These are phyloP conservation scores for Corythornis madagascariensis DNA, from an alignment of 2,113 vertebrate species.

Conservation along the genomic window DNA sequence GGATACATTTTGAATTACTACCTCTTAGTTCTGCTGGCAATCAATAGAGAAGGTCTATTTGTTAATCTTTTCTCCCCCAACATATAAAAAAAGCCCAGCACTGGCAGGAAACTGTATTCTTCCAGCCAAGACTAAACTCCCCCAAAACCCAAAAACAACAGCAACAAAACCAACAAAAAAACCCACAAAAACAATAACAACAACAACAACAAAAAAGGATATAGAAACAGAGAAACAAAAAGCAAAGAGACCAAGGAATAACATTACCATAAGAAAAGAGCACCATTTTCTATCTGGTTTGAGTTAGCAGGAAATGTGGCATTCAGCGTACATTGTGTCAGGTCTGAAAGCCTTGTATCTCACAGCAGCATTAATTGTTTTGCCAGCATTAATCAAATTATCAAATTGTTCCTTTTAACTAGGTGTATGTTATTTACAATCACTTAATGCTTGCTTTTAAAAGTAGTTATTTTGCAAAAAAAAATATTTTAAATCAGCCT, in stretches of 20 bases:
- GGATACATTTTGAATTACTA: background rate
- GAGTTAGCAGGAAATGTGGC: background rate
- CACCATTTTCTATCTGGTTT: background rate
- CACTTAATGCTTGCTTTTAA: background rate
- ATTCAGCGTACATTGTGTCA: background rate
- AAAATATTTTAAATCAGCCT: background rate
- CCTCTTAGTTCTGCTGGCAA: background rate
- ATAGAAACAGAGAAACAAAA: background rate
- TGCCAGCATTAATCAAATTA: background rate
- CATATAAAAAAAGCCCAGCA: background rate
- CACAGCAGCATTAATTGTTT: background rate
- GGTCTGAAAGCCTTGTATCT: background rate
- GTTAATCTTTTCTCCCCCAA: background rate
- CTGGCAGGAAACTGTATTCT: constrained; percentile 2
- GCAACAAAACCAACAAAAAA: too few species aligned
- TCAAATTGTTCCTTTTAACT: background rate
- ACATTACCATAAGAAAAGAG: constrained; percentile 4
- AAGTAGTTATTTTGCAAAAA: background rate
- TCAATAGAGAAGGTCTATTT: background rate
- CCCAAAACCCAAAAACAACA: too few species aligned
- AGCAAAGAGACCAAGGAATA: background rate
- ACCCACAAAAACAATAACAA: background rate
- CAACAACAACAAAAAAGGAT: background rate
- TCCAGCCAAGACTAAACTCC: background rate
- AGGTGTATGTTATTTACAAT: background rate